Percentiles rank a stretch among this genome's conserved stretches.
phyloP scores from a whole-genome alignment of 2,113 vertebrate species.

The Thymallus thymallus region DNA sequence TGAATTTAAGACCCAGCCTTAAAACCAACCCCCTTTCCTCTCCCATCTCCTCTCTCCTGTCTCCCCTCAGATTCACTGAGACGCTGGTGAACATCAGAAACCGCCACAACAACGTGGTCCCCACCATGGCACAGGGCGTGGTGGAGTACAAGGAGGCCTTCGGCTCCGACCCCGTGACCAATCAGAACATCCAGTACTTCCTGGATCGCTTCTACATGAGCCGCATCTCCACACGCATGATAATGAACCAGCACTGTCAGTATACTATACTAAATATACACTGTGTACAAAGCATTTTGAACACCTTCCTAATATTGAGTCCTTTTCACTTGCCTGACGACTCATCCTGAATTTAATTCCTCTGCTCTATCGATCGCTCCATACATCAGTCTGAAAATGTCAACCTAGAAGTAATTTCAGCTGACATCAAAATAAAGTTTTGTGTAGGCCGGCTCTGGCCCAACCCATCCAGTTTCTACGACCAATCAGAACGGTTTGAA shows the following conservation, averaged over 20 bases:
- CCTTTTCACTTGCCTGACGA: too few relatives aligned
- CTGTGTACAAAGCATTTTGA: too few relatives aligned
- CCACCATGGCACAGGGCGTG: slow-evolving; percentile 95
- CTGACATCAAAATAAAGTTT: too few relatives aligned
- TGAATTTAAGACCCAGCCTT: not conserved
- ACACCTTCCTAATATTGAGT: too few relatives aligned
- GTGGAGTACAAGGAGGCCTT: slow-evolving; percentile 92
- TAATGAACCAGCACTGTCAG: slow-evolving; percentile 99
- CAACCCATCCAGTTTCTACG: too few relatives aligned
- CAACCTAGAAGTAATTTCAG: too few relatives aligned
- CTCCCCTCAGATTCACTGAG: slow-evolving; percentile 83
- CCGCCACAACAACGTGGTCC: slow-evolving; percentile 91
- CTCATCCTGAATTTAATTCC: too few relatives aligned
- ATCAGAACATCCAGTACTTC: slow-evolving; percentile 98
- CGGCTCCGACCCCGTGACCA: slow-evolving; percentile 89
- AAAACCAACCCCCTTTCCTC: not conserved
- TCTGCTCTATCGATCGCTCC: too few relatives aligned
- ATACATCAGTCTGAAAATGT: too few relatives aligned
- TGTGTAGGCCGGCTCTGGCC: too few relatives aligned
- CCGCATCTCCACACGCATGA: slow-evolving; percentile 96
- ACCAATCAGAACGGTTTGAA: too few relatives aligned
- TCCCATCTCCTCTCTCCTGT: not conserved
- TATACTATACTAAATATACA: slow-evolving; percentile 41
- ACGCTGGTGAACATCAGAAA: slow-evolving; percentile 87
- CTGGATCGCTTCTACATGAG: slow-evolving; percentile 99